Evolutionary conservation across 1,140 invertebrate genomes (phyloP).

Genomic region (Neodiprion fabricii): DNA sequence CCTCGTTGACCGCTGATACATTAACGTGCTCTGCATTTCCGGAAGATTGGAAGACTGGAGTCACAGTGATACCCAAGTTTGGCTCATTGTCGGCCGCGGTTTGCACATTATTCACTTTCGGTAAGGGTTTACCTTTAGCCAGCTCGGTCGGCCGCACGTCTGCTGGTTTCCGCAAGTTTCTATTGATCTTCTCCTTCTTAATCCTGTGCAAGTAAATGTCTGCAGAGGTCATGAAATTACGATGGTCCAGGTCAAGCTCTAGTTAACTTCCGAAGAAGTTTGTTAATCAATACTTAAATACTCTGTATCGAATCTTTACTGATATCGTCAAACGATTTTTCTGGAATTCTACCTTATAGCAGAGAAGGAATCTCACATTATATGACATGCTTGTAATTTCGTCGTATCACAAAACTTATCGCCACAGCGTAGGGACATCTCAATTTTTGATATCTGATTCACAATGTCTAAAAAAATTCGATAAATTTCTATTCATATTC

Average conservation of each 20-base stretch:
- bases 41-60: slow-evolving; percentile 29
- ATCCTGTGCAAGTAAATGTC: slow-evolving; percentile 18
- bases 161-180: slow-evolving; percentile 18
- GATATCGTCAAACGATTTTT: too few relatives aligned
- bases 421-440: too few relatives aligned
- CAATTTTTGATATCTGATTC: too few relatives aligned
- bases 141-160: slow-evolving; percentile 30
- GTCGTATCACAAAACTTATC: too few relatives aligned
- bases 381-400: too few relatives aligned
- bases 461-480: too few relatives aligned
- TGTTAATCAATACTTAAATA: too few relatives aligned
- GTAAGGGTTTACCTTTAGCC: slow-evolving; percentile 19
- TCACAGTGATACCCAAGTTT: slow-evolving; percentile 38
- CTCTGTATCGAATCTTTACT: too few relatives aligned
- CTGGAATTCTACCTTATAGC: too few relatives aligned
- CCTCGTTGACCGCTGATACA: neutral
- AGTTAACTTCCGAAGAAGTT: too few relatives aligned
- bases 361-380: too few relatives aligned
- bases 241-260: slow-evolving; percentile 22
- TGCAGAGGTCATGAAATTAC: neutral
- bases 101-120: slow-evolving; percentile 29
- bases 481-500: too few relatives aligned
- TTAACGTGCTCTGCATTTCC: slow-evolving; percentile 18
- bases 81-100: slow-evolving; percentile 19
- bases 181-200: slow-evolving; percentile 27